phyloP scores from a whole-genome alignment of 2,113 vertebrate species.

The Phyllopteryx taeniolatus region DNA sequence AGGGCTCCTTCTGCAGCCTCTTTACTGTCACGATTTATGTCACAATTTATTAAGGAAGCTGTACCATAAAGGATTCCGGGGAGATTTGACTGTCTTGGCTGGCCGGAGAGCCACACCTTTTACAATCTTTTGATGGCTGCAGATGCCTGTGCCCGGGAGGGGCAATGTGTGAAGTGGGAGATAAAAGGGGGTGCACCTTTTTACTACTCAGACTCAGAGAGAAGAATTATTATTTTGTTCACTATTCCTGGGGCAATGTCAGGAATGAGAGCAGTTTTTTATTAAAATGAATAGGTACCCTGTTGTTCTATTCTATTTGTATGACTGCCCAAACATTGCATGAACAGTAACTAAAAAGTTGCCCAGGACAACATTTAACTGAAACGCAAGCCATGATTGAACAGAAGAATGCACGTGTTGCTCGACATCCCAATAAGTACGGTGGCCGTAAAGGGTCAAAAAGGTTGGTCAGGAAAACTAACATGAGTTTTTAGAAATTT shows the following conservation, averaged over 20 bases:
- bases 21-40: conserved; percentile 43
- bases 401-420: too few species aligned
- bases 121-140: conserved; percentile 30
- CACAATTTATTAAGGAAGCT: conserved; percentile 41
- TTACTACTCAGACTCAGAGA: background rate
- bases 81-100: conserved; percentile 12
- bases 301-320: too few species aligned
- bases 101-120: conserved; percentile 14
- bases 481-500: too few species aligned
- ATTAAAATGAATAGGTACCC: background rate
- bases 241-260: background rate
- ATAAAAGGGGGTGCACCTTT: conserved; percentile 35
- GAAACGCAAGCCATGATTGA: too few species aligned
- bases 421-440: too few species aligned
- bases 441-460: too few species aligned
- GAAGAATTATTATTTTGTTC: background rate
- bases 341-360: background rate
- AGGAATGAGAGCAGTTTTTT: background rate
- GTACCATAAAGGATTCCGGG: conserved; percentile 21
- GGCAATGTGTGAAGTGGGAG: conserved; percentile 41
- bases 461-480: too few species aligned
- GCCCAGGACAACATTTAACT: too few species aligned
- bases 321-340: background rate
- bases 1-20: conserved; percentile 1
- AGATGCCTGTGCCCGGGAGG: conserved; percentile 23